Conservation (phyloP, 2,797 vertebrate genomes). For the Brachymystax lenok region DNA sequence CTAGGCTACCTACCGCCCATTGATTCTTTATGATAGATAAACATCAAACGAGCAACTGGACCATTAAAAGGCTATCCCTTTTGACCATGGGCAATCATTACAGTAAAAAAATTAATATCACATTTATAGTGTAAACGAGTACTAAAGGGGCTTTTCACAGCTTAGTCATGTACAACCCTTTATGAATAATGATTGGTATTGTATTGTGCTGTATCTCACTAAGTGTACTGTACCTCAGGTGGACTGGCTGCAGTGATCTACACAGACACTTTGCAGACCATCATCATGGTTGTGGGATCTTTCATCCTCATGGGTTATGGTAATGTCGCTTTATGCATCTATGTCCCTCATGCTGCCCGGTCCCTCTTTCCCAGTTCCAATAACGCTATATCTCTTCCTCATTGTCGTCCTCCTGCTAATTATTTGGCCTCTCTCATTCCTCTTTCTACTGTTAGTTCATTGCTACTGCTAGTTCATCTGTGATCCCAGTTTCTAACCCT, state of each 20-base stretch:
- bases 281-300: constrained; percentile 93
- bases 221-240: constrained; percentile 69
- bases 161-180: not conserved
- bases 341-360: too few species aligned
- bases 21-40: too few species aligned
- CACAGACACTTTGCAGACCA: constrained; percentile 92
- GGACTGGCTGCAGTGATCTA: constrained; percentile 96
- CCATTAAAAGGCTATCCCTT: too few species aligned
- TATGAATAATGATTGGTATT: not conserved
- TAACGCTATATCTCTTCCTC: too few species aligned
- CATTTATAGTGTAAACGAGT: not conserved
- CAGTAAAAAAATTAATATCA: not conserved
- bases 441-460: too few species aligned
- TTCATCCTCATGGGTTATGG: constrained; percentile 91
- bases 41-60: too few species aligned
- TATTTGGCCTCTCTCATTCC: too few species aligned
- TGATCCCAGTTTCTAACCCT: too few species aligned
- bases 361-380: too few species aligned
- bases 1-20: too few species aligned
- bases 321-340: constrained; percentile 56
- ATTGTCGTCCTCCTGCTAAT: too few species aligned
- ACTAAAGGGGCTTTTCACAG: not conserved
- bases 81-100: not conserved
- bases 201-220: not conserved
- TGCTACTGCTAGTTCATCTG: too few species aligned